Base-by-base conservation (phyloP, 2,888 invertebrate species). In the Crepidodera aurea region DNA sequence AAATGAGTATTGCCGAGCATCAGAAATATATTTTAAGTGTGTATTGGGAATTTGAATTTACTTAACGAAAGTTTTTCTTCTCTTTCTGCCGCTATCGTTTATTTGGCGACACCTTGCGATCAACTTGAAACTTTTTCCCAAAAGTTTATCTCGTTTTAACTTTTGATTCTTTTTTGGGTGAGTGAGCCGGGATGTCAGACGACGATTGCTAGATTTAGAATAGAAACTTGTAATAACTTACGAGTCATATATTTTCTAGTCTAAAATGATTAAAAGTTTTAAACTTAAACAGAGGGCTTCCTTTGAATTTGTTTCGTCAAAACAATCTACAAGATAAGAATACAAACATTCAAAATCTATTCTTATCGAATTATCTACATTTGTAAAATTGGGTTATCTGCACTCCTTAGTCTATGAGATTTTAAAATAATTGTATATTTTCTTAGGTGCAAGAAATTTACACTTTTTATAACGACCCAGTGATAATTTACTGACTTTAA, bases 1-100 rank as follows among this genome's bases (percentile, higher is more conserved):
- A 60, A 65, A 65, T 65, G 57, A 62, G 60, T 56, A 65, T 64
- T 32, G 61, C 56, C 39, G 44, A 58, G 55, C 51, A 61, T 62
- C 58, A 55, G 51, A 56, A 60, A 56, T 60, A 27, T 60, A 62
- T 65, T 62, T 60, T 50, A 57, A 25, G 25, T 37, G 60, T 56
- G 60, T 61, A 64, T 58, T 58, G 61, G 44, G 60, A 60, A 57
- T 60, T 56, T 54, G 34, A 66, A 59, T 66, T 56, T 48, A 58
- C 37, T 55, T 51, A 50, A 51, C 42, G 50, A 51, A 60, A 72
- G 71, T 70, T 69, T 22, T 62, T 48, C 37, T 50, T 10, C 18
- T 4, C 2, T 18, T 42, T 42, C 44, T n/a, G 1, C 34, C 27
- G 19, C 37, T n/a, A 8, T 25, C 29, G 32, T 54, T 58, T 55